A percentile compares a stretch with the other conserved stretches of the same genome.
phyloP scores from a whole-genome alignment of 2,888 invertebrate genomes.

The Poecilus cupreus region DNA sequence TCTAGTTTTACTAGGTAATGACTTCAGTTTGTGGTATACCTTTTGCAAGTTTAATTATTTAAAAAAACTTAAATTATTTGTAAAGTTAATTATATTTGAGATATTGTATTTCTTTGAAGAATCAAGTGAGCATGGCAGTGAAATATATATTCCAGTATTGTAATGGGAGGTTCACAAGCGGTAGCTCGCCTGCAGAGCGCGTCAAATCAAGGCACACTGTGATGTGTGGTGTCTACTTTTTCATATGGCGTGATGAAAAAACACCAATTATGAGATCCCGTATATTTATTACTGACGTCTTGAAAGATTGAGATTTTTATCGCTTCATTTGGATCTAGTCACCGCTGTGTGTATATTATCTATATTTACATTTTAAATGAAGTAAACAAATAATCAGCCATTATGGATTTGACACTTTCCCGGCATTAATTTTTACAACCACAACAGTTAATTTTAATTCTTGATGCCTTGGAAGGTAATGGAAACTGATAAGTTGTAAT shows the following conservation, averaged over 20 bases:
- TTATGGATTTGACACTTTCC: slow-evolving; percentile 14
- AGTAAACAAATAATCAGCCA: slow-evolving; percentile 44
- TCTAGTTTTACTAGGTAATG: too few species aligned
- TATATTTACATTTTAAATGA: slow-evolving; percentile 52
- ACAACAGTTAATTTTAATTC: too few species aligned
- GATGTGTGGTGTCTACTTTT: slow-evolving; percentile 42
- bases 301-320: slow-evolving; percentile 51
- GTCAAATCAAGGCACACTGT: slow-evolving; percentile 37
- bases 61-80: too few species aligned
- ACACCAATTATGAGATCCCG: slow-evolving; percentile 38
- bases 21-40: too few species aligned
- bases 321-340: slow-evolving; percentile 38
- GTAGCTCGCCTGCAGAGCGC: slow-evolving; percentile 33
- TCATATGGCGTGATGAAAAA: slow-evolving; percentile 49
- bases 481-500: too few species aligned
- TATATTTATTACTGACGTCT: slow-evolving; percentile 48
- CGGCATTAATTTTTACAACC: too few species aligned
- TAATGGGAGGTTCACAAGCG: slow-evolving; percentile 5
- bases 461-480: too few species aligned
- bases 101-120: too few species aligned
- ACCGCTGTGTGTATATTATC: slow-evolving; percentile 41
- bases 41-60: too few species aligned
- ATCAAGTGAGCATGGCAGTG: slow-evolving; percentile 2
- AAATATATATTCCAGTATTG: slow-evolving; percentile 3
- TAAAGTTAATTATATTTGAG: too few species aligned